Conservation (phyloP, 2,797 vertebrate species). For the Fistularia commersonii region DNA sequence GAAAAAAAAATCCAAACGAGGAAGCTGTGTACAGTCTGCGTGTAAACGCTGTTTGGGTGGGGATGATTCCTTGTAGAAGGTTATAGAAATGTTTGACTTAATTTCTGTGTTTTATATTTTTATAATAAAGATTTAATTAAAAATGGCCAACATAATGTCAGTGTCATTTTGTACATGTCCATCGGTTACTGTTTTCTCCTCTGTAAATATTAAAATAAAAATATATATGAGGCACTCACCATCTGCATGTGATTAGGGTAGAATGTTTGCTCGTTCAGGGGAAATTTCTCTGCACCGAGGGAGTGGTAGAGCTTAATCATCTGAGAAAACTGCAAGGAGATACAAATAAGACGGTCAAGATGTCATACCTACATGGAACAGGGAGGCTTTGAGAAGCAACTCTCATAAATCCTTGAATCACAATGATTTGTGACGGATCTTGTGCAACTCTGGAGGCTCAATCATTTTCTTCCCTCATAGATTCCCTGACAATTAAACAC, state of each 20-base stretch:
- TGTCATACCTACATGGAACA: not conserved
- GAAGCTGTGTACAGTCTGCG: conserved; percentile 63
- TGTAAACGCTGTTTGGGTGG: conserved; percentile 57
- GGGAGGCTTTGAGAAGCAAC: not conserved
- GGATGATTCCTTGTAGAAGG: conserved; percentile 58
- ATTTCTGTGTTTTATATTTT: conserved; percentile 87
- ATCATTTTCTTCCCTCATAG: too few species aligned
- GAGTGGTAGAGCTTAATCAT: conserved; percentile 94
- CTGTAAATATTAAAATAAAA: conserved; percentile 1
- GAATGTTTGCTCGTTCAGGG: conserved; percentile 93
- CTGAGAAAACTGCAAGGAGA: conserved; percentile 87
- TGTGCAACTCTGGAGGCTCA: too few species aligned
- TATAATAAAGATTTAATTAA: conserved; percentile 84
- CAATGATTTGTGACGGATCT: too few species aligned
- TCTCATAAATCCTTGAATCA: too few species aligned
- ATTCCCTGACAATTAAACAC: too few species aligned
- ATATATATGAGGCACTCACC: conserved; percentile 79
- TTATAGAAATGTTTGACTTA: conserved; percentile 77
- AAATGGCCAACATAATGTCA: conserved; percentile 40
- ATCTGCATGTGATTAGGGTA: conserved; percentile 93
- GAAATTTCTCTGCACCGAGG: conserved; percentile 92
- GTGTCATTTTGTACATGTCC: conserved; percentile 19
- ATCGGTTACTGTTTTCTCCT: not conserved
- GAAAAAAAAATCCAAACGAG: conserved; percentile 37
- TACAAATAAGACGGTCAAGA: conserved; percentile 24